Evolutionary conservation across 2,888 invertebrate species (phyloP), one percentile per base, ranked within the genome.

Genomic region (Sericinus montela): DNA sequence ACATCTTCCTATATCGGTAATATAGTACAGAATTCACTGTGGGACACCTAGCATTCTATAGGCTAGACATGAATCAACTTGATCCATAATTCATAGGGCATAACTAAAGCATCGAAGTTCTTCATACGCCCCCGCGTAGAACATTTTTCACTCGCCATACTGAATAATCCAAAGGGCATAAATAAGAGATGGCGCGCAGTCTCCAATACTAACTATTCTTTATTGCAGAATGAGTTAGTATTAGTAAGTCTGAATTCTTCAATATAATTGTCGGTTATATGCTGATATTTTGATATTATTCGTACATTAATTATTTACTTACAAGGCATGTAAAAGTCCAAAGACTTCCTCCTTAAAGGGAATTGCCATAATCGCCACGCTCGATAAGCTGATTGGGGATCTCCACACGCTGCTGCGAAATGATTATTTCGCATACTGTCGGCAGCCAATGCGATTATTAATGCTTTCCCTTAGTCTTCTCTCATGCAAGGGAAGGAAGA

Each of bases 61-160:
- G 64, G 65, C 73, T 69, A 73, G 69, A 74, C 76, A 71, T 80
- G 82, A 79, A 75, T 78, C 76, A 73, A 73, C 62, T 71, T 76
- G 67, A 72, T 86, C 75, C 70, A 86, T 86, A 84, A 86, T 85
- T 85, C 84, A 86, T 84, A 63, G 55, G 56, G 71, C 32, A 76
- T 76, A 75, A 77, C 75, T 75, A 76, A 80, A 77, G 69, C 73
- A 69, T 54, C 60, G 51, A 55, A 49, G 62, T 60, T 66, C 67
- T 72, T 69, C 70, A 67, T 68, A 69, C 75, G 68, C 76, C 81
- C 81, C 84, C 76, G 81, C 74, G 73, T 71, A 57, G 83, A 63
- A 63, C 74, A 84, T 84, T 84, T 85, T 85, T 84, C 84, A 85
- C 67, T 63, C 67, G 62, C 59, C 65, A 61, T 63, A 63, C 67